Base-by-base conservation (phyloP, 2,113 vertebrate species). In the Paracanthobrama guichenoti region DNA sequence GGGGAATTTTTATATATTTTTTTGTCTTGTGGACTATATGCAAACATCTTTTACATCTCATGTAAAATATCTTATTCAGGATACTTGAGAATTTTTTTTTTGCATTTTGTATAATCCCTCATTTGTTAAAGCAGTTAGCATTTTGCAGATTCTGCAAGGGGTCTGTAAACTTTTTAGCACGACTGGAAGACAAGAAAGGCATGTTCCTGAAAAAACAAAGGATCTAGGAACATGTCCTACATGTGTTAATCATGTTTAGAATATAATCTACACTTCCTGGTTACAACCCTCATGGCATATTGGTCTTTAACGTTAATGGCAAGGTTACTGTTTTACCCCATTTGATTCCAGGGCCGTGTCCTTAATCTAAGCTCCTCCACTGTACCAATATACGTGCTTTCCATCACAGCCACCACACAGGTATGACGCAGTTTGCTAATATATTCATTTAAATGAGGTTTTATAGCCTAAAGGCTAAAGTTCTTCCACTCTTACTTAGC, bases 281-380 rank as follows among this genome's bases (percentile, higher is more conserved):
- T 66, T 64, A 28, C n/a, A 60, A 42, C 11, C 31, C 13, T 59
- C 35, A 24, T 79, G 16, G 16, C 42, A 50, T 67, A 81, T 81
- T 67, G 11, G 78, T 67, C 35, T 16, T 48, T 50, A 64, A 66
- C 18, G 11, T 81, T 48, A 64, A 73, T 73, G 28, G 20, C 44
- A 72, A 18, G 12, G 44, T 64, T 18, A 81, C 85, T 73, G 22
- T 78, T 18, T 59, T 14, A 42, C 53, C 64, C 4, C 14, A 20
- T 82, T 74, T 76, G 13, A 6, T 75, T 55, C 80, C 90, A 98
- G 97, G 98, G 97, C 28, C 96, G 96, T 76, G 92, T 98, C 84
- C 91, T 99, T 81, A 99, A 98, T 87, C 94, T 99, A 81, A 98
- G 95, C 95, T 99, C 97, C 92, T 98, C 97, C 91, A 98, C 97